A percentile compares a stretch with the other conserved stretches of the same genome.
Conservation (phyloP, 2,888 invertebrate genomes). For the Anarsia innoxiella region DNA sequence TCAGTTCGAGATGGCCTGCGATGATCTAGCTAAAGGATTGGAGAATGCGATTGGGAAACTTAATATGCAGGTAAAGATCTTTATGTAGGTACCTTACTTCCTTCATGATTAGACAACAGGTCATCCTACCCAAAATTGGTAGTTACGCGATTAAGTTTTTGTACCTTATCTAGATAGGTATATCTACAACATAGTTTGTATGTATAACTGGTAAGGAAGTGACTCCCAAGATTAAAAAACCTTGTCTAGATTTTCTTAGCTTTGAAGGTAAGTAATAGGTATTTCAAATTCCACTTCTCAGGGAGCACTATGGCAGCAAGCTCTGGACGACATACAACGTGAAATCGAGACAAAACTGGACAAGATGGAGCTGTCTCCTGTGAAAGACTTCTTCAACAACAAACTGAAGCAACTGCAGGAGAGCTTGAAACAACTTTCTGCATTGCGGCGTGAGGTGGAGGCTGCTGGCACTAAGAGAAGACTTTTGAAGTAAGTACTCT, state of each 20-base stretch:
- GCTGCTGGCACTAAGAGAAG: slow-evolving; percentile 83
- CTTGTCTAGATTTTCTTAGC: too few relatives aligned
- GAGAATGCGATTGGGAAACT: slow-evolving; percentile 79
- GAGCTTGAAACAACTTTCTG: slow-evolving; percentile 75
- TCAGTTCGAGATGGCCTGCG: slow-evolving; percentile 81
- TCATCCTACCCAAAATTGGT: too few relatives aligned
- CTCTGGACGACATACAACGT: slow-evolving; percentile 79
- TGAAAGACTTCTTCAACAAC: slow-evolving; percentile 78
- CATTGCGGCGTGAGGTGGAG: slow-evolving; percentile 77
- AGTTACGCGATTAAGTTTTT: too few relatives aligned
- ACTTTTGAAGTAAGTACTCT: slow-evolving; percentile 72
- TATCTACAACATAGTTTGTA: too few relatives aligned
- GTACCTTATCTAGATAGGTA: neutral
- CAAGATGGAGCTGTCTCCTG: slow-evolving; percentile 77
- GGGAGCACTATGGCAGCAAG: slow-evolving; percentile 79
- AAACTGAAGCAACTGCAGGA: slow-evolving; percentile 78
- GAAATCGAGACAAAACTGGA: slow-evolving; percentile 80
- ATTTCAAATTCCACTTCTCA: slow-evolving; percentile 26
- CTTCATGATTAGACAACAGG: too few relatives aligned
- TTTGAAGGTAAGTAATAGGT: too few relatives aligned
- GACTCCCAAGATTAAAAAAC: too few relatives aligned
- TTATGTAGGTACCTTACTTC: too few relatives aligned
- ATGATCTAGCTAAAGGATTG: slow-evolving; percentile 78
- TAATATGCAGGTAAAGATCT: slow-evolving; percentile 66
- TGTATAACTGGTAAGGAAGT: too few relatives aligned